Evolutionary conservation across 2,797 vertebrate species (phyloP).

Genomic region (Chiroxiphia lanceolata): DNA sequence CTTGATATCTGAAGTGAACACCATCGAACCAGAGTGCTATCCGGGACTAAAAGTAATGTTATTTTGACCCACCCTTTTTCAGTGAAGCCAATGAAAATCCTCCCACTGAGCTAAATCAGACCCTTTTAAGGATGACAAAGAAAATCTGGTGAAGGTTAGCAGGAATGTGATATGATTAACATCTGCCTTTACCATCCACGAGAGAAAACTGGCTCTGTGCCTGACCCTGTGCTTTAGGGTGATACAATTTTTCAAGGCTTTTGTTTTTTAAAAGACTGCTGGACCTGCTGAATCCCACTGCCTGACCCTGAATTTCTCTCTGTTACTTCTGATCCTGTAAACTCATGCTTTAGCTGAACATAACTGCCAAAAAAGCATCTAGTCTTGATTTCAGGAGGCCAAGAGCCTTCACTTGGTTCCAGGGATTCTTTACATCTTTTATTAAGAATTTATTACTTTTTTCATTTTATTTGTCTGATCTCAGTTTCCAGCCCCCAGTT

Average conservation of each 20-base stretch:
- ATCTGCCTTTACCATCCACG: background rate
- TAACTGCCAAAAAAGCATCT: background rate
- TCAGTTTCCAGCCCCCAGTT: background rate
- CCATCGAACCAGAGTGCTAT: background rate
- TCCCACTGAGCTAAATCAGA: constrained; percentile 41
- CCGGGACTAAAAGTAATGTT: background rate
- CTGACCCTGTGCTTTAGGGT: background rate
- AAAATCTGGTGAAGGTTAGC: constrained; percentile 46
- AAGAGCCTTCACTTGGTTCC: background rate
- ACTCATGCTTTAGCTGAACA: background rate
- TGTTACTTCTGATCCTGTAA: background rate
- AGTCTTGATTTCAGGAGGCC: background rate
- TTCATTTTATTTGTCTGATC: background rate
- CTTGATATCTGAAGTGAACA: background rate
- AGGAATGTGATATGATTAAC: constrained; percentile 33
- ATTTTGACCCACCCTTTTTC: constrained; percentile 18
- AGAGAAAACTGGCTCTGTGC: background rate
- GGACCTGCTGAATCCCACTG: background rate
- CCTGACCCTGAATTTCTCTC: background rate
- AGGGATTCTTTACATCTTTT: background rate
- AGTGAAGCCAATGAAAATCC: constrained; percentile 17
- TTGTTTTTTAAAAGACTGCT: background rate
- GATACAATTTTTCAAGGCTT: background rate
- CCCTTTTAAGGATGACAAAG: constrained; percentile 51
- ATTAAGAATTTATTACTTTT: background rate